phyloP scores from a whole-genome alignment of 37 sponge, comb jelly and placozoan species.

The Halichondria panicea region DNA sequence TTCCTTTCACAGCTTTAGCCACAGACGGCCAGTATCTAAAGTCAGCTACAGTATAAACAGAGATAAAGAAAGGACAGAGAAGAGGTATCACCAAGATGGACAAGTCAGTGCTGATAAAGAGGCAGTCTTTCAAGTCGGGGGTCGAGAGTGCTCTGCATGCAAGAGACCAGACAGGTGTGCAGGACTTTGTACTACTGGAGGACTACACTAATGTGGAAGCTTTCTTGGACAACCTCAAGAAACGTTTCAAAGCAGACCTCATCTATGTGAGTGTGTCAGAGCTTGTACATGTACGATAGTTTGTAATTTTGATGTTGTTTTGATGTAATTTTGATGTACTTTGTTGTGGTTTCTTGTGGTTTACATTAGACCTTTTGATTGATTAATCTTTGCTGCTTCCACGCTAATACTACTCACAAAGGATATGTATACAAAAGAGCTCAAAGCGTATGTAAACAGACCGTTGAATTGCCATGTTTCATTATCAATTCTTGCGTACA shows the following conservation, averaged over 20 bases:
- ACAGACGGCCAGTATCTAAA: not conserved
- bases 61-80: not conserved
- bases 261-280: slow-evolving; percentile 76
- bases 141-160: slow-evolving; percentile 67
- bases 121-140: slow-evolving; percentile 16
- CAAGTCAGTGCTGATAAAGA: not conserved
- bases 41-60: not conserved
- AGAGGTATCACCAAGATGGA: not conserved
- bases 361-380: too few relatives aligned
- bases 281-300: too few relatives aligned
- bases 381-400: too few relatives aligned
- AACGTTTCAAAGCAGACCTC: slow-evolving; percentile 73
- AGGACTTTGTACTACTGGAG: slow-evolving; percentile 87
- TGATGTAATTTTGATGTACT: too few relatives aligned
- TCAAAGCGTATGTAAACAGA: too few relatives aligned
- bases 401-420: too few relatives aligned
- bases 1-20: not conserved
- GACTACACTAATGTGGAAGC: slow-evolving; percentile 69
- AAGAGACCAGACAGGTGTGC: slow-evolving; percentile 73
- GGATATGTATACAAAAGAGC: too few relatives aligned
- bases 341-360: too few relatives aligned
- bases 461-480: too few relatives aligned
- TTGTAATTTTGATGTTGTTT: too few relatives aligned
- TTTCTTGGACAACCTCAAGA: slow-evolving; percentile 77
- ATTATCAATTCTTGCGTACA: too few relatives aligned